These are phyloP conservation scores for Ceuthmochares aereus DNA, from an alignment of 2,113 vertebrate genomes.

Conservation along the genomic window DNA sequence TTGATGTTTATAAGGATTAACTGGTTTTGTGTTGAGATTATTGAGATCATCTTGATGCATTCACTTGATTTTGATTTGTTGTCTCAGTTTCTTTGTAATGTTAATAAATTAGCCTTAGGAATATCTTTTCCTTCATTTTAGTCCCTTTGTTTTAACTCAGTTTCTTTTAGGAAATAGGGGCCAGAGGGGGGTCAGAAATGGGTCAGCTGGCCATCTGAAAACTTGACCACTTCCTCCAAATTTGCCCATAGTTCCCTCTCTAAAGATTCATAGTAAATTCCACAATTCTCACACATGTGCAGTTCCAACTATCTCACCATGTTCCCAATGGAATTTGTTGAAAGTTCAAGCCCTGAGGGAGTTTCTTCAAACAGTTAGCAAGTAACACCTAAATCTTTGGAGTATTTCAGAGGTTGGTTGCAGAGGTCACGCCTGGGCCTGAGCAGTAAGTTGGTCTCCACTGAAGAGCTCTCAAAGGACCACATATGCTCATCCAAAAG, in stretches of 20 bases:
- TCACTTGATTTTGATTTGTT: neutral
- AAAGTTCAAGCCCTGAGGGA: neutral
- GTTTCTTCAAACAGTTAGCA: neutral
- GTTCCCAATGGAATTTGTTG: neutral
- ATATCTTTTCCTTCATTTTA: neutral
- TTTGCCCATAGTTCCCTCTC: neutral
- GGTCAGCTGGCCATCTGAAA: neutral
- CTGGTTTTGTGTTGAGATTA: conserved; percentile 1
- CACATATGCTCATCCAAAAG: neutral
- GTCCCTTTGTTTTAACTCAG: neutral
- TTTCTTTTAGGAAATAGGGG: neutral
- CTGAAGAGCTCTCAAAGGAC: neutral
- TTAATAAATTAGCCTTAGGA: neutral
- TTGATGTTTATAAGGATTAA: neutral
- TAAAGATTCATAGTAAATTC: neutral
- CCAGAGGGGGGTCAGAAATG: neutral
- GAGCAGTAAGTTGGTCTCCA: neutral
- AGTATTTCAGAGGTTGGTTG: neutral
- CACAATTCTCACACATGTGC: neutral
- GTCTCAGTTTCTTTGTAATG: neutral
- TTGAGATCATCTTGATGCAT: neutral
- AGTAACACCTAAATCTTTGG: neutral
- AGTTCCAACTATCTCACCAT: neutral
- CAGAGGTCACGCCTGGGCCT: neutral
- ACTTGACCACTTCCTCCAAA: neutral